Base-by-base conservation (phyloP, 2,888 invertebrate genomes). In the Cataglyphis albicans region DNA sequence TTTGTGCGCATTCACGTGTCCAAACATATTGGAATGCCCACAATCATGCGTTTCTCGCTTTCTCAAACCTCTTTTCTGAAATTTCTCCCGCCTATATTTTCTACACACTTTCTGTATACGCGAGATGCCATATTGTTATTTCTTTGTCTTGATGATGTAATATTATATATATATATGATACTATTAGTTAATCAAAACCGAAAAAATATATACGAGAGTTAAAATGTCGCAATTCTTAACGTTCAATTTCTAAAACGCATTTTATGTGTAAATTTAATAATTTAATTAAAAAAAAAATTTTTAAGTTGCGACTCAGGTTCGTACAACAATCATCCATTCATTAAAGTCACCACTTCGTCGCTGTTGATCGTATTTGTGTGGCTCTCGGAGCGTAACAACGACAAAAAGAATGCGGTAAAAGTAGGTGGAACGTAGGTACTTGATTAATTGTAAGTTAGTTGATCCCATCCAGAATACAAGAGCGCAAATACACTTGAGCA, bases 41-140 rank as follows among this genome's bases (percentile, higher is more conserved):
- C 83, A 86, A 86, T 83, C 84, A 86, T 68, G 61, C 29, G 78
- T 85, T 88, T 78, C 86, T 90, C 92, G 89, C 92, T 92, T 92
- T 92, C 92, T 92, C 93, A 85, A 86, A 67, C 84, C 84, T 89
- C 88, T 90, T 89, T 89, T 87, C 85, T 87, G 87, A 87, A 91
- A 92, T 92, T 92, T 92, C 92, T 91, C 78, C 57, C 89, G 84
- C 86, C 83, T 84, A 83, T 87, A 88, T 89, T 88, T 90, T 88
- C 90, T 86, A 70, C 18, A 7, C 82, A 21, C 67, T 57, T 5
- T 59, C 29, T 32, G 21, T 48, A 25, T 15, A 10, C 4, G 21
- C 18, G 4, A 38, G 0, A 12, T 32, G 15, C 10, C 55, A 25
- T 25, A 38, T 76, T n/a, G 15, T 68, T n/a, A 7, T 74, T 15